Percentiles rank a stretch among this genome's conserved stretches.
Conservation (phyloP, 2,113 vertebrate species). For the Struthidea cinerea region DNA sequence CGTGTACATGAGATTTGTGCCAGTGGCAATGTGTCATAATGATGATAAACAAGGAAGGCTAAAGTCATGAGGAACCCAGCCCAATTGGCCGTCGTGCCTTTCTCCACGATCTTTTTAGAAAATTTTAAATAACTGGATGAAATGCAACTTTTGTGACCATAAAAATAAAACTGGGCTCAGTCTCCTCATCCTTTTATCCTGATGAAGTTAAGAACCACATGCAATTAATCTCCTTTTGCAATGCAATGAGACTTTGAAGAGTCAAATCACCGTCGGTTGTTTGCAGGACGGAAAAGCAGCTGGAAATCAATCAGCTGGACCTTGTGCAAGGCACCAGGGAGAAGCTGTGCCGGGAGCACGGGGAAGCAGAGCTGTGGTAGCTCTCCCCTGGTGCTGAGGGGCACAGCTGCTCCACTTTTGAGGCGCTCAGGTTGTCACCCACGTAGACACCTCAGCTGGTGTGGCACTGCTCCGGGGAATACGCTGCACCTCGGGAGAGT, state of each 20-base stretch:
- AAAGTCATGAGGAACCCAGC: neutral
- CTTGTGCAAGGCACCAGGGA: neutral
- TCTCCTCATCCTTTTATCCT: constrained; percentile 3
- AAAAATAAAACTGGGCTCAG: neutral
- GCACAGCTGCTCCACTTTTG: neutral
- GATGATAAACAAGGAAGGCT: neutral
- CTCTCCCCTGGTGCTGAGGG: neutral
- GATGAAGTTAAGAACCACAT: neutral
- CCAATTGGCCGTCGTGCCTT: neutral
- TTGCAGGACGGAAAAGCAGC: neutral
- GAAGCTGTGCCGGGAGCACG: neutral
- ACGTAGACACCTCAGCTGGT: fast-evolving
- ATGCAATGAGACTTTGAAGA: neutral
- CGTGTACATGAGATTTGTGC: neutral
- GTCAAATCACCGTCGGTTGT: neutral
- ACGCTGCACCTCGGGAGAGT: neutral
- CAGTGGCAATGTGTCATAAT: neutral
- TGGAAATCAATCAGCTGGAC: neutral
- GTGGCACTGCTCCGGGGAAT: neutral
- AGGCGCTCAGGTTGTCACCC: neutral
- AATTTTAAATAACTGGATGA: neutral
- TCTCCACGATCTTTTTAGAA: neutral
- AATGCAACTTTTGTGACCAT: neutral
- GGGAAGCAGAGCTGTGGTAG: neutral
- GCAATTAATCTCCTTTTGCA: neutral